Evolutionary conservation across 2,113 vertebrate species (phyloP), one percentile per base, ranked within the genome.

Genomic region (Alouatta palliata): DNA sequence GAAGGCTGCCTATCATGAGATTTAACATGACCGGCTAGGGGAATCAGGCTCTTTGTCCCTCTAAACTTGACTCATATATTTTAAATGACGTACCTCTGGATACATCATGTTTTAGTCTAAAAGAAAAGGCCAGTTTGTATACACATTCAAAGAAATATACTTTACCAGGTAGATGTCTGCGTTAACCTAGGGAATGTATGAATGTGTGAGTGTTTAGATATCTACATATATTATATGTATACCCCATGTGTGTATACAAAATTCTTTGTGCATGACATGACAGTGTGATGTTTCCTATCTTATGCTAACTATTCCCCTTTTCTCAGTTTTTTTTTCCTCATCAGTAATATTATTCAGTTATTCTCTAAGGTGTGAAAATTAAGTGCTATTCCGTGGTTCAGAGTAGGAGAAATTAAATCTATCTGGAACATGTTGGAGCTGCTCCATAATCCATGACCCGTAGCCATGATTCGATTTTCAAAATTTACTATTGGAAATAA

Each of bases 51-150:
- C 16, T 88, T 37, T 75, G 66, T 52, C 66, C 52, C 70, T 80
- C 94, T 85, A 66, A 90, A 94, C 40, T 87, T 94, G 87, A 47
- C 19, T 79, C 54, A 47, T 54, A 47, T 54, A 70, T 91, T 92
- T 94, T 80, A 79, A 94, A 37, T 90, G n/a, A 75, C 40, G 4
- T 82, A 6, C 30, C 25, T 97, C 87, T 75, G 37, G 16, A 58
- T 30, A 13, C 27, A 30, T 64, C 61, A 64, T 64, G 12, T 27
- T 87, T 95, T 84, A 81, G 85, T 83, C 23, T 91, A 52, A 79
- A 91, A 70, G 43, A 32, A 61, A 83, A 37, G 49, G 47, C 21
- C 20, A 89, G 9, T 89, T 91, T 86, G 20, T 58, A 37, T 58
- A 47, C 3, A 58, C 2, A 70, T 81, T 79, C 27, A 89, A 84